These are phyloP conservation scores for Metacarcinus magister DNA, from an alignment of 2,888 invertebrate species.

Conservation along the genomic window DNA sequence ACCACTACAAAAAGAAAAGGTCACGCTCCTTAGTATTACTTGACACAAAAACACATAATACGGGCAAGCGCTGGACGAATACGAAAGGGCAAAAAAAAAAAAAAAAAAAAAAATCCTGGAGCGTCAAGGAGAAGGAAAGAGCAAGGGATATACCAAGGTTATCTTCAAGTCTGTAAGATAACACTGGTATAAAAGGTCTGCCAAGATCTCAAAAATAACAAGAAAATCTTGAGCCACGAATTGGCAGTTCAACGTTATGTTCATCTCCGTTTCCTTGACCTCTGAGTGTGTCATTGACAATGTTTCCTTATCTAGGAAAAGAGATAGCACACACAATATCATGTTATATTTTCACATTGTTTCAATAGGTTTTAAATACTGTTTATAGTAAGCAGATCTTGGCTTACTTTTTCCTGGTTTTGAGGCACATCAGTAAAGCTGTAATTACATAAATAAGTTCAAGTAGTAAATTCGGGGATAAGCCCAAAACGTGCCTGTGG, in stretches of 20 bases:
- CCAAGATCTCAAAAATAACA: not conserved
- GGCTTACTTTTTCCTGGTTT: not conserved
- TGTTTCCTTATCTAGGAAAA: not conserved
- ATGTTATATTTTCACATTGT: not conserved
- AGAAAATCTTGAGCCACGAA: not conserved
- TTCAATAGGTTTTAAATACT: not conserved
- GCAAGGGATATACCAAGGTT: not conserved
- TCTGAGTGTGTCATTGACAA: not conserved
- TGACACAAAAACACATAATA: not conserved
- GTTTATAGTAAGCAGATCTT: not conserved
- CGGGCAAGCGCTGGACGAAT: not conserved
- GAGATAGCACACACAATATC: not conserved
- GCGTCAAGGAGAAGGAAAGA: not conserved
- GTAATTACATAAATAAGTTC: not conserved
- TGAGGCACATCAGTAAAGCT: not conserved
- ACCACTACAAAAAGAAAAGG: slow-evolving; percentile 69
- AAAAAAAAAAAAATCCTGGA: not conserved
- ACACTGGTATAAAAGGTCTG: not conserved
- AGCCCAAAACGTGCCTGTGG: not conserved
- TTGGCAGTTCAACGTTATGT: not conserved
- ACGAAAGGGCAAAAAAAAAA: not conserved
- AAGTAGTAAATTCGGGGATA: not conserved
- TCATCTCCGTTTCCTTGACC: not conserved
- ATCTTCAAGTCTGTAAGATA: not conserved
- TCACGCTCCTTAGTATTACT: not conserved